phyloP scores from a whole-genome alignment of 2,797 vertebrate genomes.

The Remorina albescens region DNA sequence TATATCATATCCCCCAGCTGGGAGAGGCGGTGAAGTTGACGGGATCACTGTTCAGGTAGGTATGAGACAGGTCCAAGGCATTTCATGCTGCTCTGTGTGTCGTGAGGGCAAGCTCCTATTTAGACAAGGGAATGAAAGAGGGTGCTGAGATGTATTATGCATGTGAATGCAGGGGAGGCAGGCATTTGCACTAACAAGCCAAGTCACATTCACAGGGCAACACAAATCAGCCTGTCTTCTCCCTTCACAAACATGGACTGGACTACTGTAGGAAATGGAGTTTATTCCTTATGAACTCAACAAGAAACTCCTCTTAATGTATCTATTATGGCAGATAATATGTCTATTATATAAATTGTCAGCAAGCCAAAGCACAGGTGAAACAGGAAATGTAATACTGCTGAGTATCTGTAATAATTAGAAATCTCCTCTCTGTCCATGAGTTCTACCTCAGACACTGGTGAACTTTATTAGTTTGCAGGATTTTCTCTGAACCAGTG shows the following conservation, averaged over 20 bases:
- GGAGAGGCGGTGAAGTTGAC: conserved; percentile 59
- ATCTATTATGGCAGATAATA: conserved; percentile 8
- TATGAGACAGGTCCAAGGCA: conserved; percentile 69
- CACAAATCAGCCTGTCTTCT: conserved; percentile 19
- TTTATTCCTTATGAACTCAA: conserved; percentile 1
- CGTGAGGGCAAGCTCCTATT: conserved; percentile 66
- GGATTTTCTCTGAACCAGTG: not conserved
- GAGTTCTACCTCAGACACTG: not conserved
- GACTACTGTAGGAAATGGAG: conserved; percentile 15
- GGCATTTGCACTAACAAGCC: conserved; percentile 67
- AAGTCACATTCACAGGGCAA: conserved; percentile 54
- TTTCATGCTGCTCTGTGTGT: conserved; percentile 64
- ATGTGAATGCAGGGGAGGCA: conserved; percentile 68
- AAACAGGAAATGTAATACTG: not conserved
- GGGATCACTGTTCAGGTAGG: conserved; percentile 70
- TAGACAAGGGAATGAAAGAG: conserved; percentile 75
- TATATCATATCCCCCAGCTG: conserved; percentile 37
- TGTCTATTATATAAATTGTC: not conserved
- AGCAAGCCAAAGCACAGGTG: not conserved
- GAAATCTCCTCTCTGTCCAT: not conserved
- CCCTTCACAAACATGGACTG: conserved; percentile 46
- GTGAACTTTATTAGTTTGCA: not conserved
- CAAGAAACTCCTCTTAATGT: not conserved
- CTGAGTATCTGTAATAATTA: not conserved
- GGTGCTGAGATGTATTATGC: conserved; percentile 72